phyloP scores from a whole-genome alignment of 2,797 vertebrate species.

The Dallia pectoralis region DNA sequence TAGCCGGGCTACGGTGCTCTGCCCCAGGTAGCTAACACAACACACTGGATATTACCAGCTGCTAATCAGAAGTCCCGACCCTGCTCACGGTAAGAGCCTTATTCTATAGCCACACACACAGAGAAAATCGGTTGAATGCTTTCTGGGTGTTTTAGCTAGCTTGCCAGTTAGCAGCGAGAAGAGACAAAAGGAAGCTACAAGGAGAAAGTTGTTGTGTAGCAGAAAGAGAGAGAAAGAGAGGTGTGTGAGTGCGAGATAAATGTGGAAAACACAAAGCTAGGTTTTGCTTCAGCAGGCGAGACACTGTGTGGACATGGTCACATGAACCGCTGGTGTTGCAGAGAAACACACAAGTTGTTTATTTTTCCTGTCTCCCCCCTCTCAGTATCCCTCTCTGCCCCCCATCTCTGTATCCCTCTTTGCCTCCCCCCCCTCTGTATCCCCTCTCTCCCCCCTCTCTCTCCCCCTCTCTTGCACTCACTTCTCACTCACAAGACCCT shows the following conservation, averaged over 20 bases:
- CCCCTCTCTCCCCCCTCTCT: not conserved
- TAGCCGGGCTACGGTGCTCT: slow-evolving; percentile 54
- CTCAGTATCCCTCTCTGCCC: slow-evolving; percentile 14
- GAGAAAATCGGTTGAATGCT: slow-evolving; percentile 56
- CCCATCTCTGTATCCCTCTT: not conserved
- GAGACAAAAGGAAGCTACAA: slow-evolving; percentile 58
- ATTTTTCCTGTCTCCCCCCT: slow-evolving; percentile 25
- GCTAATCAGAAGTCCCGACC: slow-evolving; percentile 33
- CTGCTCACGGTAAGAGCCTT: slow-evolving; percentile 68
- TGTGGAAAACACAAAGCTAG: slow-evolving; percentile 75
- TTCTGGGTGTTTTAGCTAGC: slow-evolving; percentile 14
- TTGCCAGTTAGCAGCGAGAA: not conserved
- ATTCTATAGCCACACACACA: slow-evolving; percentile 3
- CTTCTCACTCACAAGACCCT: not conserved
- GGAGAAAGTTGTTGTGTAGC: slow-evolving; percentile 66
- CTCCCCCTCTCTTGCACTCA: not conserved
- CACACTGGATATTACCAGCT: slow-evolving; percentile 60
- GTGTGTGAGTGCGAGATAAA: slow-evolving; percentile 62
- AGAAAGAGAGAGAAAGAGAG: slow-evolving; percentile 57
- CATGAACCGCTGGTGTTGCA: slow-evolving; percentile 30
- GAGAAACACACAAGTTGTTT: slow-evolving; percentile 30
- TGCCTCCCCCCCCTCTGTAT: too few species aligned
- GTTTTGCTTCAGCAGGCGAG: slow-evolving; percentile 69
- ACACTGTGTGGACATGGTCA: slow-evolving; percentile 57
- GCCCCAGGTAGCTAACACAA: slow-evolving; percentile 43